Evolutionary conservation across 2,113 vertebrate species (phyloP).

Genomic region (Laterallus jamaicensis): DNA sequence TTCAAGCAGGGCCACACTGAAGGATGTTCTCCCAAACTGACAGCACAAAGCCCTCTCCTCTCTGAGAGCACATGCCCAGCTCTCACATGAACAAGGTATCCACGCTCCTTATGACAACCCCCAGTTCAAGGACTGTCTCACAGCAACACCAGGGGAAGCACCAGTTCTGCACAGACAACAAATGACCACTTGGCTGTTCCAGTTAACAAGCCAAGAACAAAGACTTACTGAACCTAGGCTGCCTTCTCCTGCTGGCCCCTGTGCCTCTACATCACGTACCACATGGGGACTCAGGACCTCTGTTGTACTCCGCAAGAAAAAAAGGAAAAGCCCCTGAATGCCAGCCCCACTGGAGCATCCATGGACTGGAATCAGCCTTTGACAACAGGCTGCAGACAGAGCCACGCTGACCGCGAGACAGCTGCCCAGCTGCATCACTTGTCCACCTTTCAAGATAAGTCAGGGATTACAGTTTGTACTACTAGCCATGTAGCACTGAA

Average conservation of each 20-base stretch:
- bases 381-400: not conserved
- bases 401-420: not conserved
- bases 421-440: not conserved
- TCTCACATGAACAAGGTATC: fast-evolving
- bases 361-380: not conserved
- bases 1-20: not conserved
- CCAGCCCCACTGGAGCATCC: not conserved
- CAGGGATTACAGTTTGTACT: not conserved
- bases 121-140: not conserved
- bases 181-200: not conserved
- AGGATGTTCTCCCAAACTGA: not conserved
- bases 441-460: not conserved
- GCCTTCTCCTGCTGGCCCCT: not conserved
- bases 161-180: not conserved
- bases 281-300: not conserved
- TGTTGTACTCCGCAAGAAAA: not conserved
- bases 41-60: not conserved
- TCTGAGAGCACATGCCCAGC: not conserved
- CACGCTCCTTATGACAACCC: not conserved
- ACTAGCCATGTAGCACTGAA: not conserved
- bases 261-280: not conserved
- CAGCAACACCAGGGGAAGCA: not conserved
- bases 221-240: not conserved
- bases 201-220: not conserved
- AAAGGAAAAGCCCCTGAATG: not conserved